A percentile compares a stretch with the other conserved stretches of the same genome.
Conservation (phyloP, 2,888 invertebrate genomes). For the Acheta domesticus region DNA sequence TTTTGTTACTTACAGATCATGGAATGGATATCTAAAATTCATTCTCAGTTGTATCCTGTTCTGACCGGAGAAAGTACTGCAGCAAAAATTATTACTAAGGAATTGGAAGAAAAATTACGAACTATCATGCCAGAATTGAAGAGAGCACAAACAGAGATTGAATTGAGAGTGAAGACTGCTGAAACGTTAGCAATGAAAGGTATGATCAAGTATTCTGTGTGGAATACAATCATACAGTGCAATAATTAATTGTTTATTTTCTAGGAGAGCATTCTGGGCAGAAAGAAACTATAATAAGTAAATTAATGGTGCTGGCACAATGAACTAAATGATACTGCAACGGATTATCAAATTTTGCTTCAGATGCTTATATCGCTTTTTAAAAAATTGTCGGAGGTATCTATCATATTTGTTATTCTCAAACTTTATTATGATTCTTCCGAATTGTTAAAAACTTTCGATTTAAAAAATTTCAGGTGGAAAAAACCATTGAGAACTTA, state of each 20-base stretch:
- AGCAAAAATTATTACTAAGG: slow-evolving; percentile 55
- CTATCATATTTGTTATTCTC: slow-evolving; percentile 24
- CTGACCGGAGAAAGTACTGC: slow-evolving; percentile 61
- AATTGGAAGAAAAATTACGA: slow-evolving; percentile 57
- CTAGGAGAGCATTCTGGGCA: slow-evolving; percentile 49
- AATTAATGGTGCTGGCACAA: slow-evolving; percentile 63
- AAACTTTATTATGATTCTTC: slow-evolving; percentile 27
- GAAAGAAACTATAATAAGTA: slow-evolving; percentile 61
- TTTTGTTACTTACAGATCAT: slow-evolving; percentile 53
- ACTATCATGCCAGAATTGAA: slow-evolving; percentile 59
- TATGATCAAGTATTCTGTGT: slow-evolving; percentile 40
- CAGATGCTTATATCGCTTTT: slow-evolving; percentile 70
- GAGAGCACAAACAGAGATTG: slow-evolving; percentile 63
- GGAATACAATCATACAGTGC: background rate
- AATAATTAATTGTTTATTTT: background rate
- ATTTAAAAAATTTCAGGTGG: slow-evolving; percentile 49
- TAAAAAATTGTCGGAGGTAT: slow-evolving; percentile 60
- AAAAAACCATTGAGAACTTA: slow-evolving; percentile 57
- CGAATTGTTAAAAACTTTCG: slow-evolving; percentile 25
- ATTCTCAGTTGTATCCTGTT: slow-evolving; percentile 71
- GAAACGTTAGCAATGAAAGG: slow-evolving; percentile 63
- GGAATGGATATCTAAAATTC: slow-evolving; percentile 64
- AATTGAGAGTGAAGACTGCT: slow-evolving; percentile 63
- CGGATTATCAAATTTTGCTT: slow-evolving; percentile 67
- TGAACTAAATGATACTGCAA: slow-evolving; percentile 62